A percentile compares a stretch with the other conserved stretches of the same genome.
Conservation (phyloP, 2,888 invertebrate species). For the Crossocerus cetratus region DNA sequence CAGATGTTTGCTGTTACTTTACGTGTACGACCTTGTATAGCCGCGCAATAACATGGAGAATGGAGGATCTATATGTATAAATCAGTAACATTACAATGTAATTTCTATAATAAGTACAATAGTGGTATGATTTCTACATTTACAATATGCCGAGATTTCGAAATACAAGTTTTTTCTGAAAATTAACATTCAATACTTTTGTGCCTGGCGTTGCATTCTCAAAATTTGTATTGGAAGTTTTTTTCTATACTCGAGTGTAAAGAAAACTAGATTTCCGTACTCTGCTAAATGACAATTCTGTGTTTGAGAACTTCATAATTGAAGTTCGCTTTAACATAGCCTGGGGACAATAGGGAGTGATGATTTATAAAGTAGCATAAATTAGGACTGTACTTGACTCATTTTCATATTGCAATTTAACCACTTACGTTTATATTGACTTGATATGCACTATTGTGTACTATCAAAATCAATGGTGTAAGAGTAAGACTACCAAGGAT, state of each 20-base stretch:
- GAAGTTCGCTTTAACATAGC: background rate
- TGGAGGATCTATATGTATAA: background rate
- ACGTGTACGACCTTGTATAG: background rate
- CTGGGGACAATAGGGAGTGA: background rate
- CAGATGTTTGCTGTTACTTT: background rate
- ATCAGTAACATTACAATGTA: background rate
- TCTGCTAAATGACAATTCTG: background rate
- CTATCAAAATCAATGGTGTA: conserved; percentile 72
- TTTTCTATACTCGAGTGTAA: too few relatives aligned
- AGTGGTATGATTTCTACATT: background rate
- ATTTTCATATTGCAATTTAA: conserved; percentile 16
- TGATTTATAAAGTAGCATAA: background rate
- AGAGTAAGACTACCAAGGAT: conserved; percentile 59
- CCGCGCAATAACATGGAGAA: background rate
- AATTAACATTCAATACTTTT: background rate
- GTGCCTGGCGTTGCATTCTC: too few relatives aligned
- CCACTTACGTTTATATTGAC: conserved; percentile 55
- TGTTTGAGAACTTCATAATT: conserved; percentile 11
- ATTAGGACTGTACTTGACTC: background rate
- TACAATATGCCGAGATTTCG: background rate
- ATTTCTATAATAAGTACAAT: conserved; percentile 1
- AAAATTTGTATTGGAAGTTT: too few relatives aligned
- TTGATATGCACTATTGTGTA: conserved; percentile 43
- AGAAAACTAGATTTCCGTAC: too few relatives aligned
- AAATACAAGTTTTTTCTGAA: conserved; percentile 4